A percentile compares a stretch with the other conserved stretches of the same genome.
These are phyloP conservation scores for Psittacara wagleri DNA, from an alignment of 2,113 vertebrate genomes.

Conservation along the genomic window DNA sequence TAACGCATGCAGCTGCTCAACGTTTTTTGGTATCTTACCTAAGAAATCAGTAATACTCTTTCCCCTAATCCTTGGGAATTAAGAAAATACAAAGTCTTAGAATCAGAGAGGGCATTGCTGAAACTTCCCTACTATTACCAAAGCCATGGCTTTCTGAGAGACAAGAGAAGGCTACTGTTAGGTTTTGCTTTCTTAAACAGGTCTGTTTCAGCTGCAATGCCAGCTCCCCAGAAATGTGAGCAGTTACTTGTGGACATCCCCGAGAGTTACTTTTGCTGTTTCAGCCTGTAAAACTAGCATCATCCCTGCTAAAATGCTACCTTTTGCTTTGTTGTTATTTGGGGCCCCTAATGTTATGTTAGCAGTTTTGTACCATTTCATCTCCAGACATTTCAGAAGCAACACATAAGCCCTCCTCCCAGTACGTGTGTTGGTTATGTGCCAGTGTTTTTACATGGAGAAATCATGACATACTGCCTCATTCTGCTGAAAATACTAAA, in stretches of 20 bases:
- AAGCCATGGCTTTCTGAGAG: not conserved
- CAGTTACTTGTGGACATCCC: accelerated
- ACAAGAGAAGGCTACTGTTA: not conserved
- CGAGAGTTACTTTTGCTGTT: not conserved
- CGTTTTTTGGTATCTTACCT: not conserved
- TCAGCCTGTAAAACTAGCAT: not conserved
- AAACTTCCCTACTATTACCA: not conserved
- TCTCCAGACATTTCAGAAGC: not conserved
- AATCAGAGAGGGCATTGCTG: accelerated
- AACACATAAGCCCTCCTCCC: not conserved
- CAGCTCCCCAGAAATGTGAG: not conserved
- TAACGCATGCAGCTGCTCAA: not conserved
- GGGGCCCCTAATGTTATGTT: not conserved
- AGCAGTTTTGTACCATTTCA: not conserved
- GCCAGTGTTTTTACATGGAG: not conserved
- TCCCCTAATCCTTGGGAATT: not conserved
- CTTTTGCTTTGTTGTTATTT: not conserved
- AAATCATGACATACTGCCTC: not conserved
- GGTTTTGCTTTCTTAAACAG: not conserved
- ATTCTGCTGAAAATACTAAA: not conserved
- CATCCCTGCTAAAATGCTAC: not conserved
- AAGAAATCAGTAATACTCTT: not conserved
- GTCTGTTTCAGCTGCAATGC: not conserved
- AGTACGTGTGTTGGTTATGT: accelerated
- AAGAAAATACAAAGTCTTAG: not conserved